These are phyloP conservation scores for Noctua janthina DNA, from an alignment of 2,888 invertebrate genomes.

Conservation along the genomic window DNA sequence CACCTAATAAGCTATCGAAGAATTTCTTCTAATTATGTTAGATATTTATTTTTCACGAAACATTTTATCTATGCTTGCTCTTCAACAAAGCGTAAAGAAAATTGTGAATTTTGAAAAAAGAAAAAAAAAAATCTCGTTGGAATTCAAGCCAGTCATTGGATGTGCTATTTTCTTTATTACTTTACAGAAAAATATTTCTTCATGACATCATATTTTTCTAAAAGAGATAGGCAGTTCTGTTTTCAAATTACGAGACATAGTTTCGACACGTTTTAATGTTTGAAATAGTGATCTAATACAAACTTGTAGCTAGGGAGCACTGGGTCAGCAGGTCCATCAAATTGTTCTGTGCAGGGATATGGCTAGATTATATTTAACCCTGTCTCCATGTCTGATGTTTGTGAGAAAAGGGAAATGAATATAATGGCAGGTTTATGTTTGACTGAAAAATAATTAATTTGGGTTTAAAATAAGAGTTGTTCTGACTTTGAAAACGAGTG, in stretches of 20 bases:
- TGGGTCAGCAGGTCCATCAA: conserved; percentile 23
- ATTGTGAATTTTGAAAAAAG: conserved; percentile 21
- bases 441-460: neutral
- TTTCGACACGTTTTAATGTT: neutral
- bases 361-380: neutral
- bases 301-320: neutral
- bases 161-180: conserved; percentile 1
- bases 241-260: neutral
- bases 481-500: neutral
- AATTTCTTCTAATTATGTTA: too few species aligned
- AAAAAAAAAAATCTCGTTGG: neutral
- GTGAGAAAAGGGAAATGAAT: neutral
- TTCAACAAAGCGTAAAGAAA: conserved; percentile 20
- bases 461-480: neutral
- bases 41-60: neutral
- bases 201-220: neutral
- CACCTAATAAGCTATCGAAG: neutral
- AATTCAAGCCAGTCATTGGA: conserved; percentile 22
- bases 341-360: neutral
- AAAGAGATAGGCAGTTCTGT: neutral
- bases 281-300: neutral
- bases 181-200: neutral
- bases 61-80: neutral
- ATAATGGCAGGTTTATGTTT: neutral
- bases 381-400: neutral